These are phyloP conservation scores for Aproaerema taeniolella DNA, from an alignment of 2,888 invertebrate species.

Conservation along the genomic window DNA sequence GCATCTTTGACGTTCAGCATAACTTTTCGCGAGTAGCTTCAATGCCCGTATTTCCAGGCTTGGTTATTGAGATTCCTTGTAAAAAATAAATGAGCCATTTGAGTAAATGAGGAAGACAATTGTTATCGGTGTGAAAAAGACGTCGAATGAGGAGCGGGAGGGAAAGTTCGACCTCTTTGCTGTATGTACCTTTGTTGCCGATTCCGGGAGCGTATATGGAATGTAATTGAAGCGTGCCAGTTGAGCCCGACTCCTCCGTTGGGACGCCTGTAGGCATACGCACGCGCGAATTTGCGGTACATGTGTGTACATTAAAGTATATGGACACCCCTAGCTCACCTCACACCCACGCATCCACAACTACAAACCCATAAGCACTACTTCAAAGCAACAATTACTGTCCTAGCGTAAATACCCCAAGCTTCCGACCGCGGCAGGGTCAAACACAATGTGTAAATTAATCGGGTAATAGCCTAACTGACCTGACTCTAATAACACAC, in stretches of 20 bases:
- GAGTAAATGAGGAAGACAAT: constrained; percentile 18
- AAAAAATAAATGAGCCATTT: constrained; percentile 23
- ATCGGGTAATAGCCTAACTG: constrained; percentile 28
- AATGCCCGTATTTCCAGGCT: constrained; percentile 19
- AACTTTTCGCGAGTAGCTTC: constrained; percentile 20
- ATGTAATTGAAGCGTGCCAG: constrained; percentile 61
- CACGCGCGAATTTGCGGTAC: constrained; percentile 30
- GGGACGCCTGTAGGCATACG: constrained; percentile 35
- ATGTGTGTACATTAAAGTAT: constrained; percentile 18
- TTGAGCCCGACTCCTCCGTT: constrained; percentile 37
- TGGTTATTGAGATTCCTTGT: constrained; percentile 18
- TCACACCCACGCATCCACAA: neutral
- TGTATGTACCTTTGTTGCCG: constrained; percentile 46
- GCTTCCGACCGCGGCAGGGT: neutral
- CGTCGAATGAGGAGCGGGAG: too few species aligned
- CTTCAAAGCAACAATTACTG: neutral
- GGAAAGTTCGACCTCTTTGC: too few species aligned
- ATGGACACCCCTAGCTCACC: neutral
- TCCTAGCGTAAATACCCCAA: neutral
- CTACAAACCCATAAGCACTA: neutral
- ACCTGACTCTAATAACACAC: constrained; percentile 31
- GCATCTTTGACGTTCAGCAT: constrained; percentile 21
- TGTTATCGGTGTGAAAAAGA: constrained; percentile 26
- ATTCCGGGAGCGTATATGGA: constrained; percentile 51
- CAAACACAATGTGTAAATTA: constrained; percentile 27